These are phyloP conservation scores for Nematopogon swammerdamellus DNA, from an alignment of 2,888 invertebrate species.

Conservation along the genomic window DNA sequence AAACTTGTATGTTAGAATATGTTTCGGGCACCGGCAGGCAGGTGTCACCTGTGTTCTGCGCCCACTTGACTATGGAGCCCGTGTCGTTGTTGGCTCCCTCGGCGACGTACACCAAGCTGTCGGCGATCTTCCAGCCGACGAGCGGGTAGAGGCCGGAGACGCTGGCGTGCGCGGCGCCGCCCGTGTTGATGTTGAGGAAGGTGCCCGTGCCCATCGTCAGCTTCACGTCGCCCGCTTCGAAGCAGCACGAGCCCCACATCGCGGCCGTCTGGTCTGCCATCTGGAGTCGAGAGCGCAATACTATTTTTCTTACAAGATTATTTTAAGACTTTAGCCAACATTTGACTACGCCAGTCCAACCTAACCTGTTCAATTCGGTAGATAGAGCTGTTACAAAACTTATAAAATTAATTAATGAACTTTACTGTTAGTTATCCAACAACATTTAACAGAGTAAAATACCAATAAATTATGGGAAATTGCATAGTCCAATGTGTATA, in stretches of 20 bases:
- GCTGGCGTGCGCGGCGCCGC: conserved; percentile 71
- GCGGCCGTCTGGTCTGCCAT: conserved; percentile 89
- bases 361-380: too few relatives aligned
- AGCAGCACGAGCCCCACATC: conserved; percentile 84
- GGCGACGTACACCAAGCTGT: conserved; percentile 62
- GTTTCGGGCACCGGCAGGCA: too few relatives aligned
- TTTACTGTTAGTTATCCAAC: too few relatives aligned
- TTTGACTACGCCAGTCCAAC: too few relatives aligned
- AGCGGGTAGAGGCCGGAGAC: conserved; percentile 86
- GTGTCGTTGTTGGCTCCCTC: conserved; percentile 90
- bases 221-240: conserved; percentile 74
- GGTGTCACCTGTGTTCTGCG: conserved; percentile 60
- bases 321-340: not conserved
- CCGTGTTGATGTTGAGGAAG: conserved; percentile 84
- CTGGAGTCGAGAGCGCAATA: too few relatives aligned
- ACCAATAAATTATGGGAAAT: too few relatives aligned
- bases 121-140: conserved; percentile 73
- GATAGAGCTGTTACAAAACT: too few relatives aligned
- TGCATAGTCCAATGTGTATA: too few relatives aligned
- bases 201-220: conserved; percentile 91
- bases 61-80: conserved; percentile 86
- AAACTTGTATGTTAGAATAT: too few relatives aligned
- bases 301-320: too few relatives aligned
- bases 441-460: too few relatives aligned
- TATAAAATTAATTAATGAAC: too few relatives aligned